Conservation (phyloP, 2,797 vertebrate species). For the Sciurus vulgaris region DNA sequence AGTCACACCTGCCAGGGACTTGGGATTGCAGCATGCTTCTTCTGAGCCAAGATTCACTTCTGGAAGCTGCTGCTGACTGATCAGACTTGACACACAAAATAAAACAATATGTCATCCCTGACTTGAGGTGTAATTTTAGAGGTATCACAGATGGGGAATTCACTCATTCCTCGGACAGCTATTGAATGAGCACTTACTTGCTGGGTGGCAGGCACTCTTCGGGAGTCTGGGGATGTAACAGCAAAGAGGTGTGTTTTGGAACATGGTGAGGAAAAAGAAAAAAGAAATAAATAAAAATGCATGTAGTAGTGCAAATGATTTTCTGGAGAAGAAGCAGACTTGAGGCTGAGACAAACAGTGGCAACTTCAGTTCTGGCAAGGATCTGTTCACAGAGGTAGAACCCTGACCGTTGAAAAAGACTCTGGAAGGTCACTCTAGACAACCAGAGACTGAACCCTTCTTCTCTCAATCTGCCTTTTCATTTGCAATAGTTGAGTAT, state of each 20-base stretch:
- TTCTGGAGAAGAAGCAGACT: not conserved
- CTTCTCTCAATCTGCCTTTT: not conserved
- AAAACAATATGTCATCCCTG: not conserved
- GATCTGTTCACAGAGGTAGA: not conserved
- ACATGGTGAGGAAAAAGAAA: not conserved
- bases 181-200: not conserved
- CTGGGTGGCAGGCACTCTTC: not conserved
- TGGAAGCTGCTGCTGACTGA: not conserved
- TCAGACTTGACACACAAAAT: constrained; percentile 5
- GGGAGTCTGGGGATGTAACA: not conserved
- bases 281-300: constrained; percentile 20
- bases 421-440: not conserved
- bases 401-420: not conserved
- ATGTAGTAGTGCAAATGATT: not conserved
- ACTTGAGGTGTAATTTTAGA: constrained; percentile 10
- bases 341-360: not conserved
- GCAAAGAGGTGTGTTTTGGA: not conserved
- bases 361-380: not conserved
- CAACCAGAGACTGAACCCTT: not conserved
- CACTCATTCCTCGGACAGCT: not conserved
- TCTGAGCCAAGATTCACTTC: not conserved
- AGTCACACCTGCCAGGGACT: not conserved
- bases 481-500: not conserved
- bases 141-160: not conserved
- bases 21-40: not conserved